A percentile compares a stretch with the other conserved stretches of the same genome.
phyloP scores from a whole-genome alignment of 2,888 invertebrate species.

The Yponomeuta malinellus region DNA sequence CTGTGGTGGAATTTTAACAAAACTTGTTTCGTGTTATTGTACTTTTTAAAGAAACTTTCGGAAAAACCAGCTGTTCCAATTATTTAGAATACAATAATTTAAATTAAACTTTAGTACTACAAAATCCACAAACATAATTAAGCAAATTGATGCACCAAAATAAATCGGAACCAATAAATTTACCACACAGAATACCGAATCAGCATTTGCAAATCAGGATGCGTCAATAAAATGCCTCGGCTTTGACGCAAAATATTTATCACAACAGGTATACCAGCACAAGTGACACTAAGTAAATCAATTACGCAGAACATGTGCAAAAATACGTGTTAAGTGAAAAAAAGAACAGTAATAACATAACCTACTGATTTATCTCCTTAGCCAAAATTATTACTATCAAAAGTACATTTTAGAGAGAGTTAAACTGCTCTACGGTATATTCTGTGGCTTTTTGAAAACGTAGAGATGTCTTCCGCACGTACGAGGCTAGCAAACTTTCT shows the following conservation, averaged over 20 bases:
- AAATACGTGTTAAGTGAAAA: too few relatives aligned
- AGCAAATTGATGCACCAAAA: neutral
- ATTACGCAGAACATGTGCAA: too few relatives aligned
- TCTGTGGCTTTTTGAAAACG: slow-evolving; percentile 14
- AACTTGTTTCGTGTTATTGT: too few relatives aligned
- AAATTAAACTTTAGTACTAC: neutral
- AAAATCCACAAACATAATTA: neutral
- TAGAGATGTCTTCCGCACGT: slow-evolving; percentile 15
- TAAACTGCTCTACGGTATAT: neutral
- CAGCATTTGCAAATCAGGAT: slow-evolving; percentile 16
- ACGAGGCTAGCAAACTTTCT: slow-evolving; percentile 13
- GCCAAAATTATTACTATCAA: too few relatives aligned
- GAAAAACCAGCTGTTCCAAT: too few relatives aligned
- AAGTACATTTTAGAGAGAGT: neutral
- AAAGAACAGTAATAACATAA: too few relatives aligned
- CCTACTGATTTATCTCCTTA: too few relatives aligned
- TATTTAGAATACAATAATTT: neutral
- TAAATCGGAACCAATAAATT: slow-evolving; percentile 10
- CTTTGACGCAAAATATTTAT: neutral
- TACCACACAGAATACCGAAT: slow-evolving; percentile 7
- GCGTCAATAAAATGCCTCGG: slow-evolving; percentile 12
- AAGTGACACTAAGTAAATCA: too few relatives aligned
- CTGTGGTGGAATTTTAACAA: too few relatives aligned
- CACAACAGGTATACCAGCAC: too few relatives aligned
- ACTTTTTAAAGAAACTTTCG: too few relatives aligned